Evolutionary conservation across 35 echinoderm and acorn worm genomes (phyloP).

Genomic region (Anneissia japonica): DNA sequence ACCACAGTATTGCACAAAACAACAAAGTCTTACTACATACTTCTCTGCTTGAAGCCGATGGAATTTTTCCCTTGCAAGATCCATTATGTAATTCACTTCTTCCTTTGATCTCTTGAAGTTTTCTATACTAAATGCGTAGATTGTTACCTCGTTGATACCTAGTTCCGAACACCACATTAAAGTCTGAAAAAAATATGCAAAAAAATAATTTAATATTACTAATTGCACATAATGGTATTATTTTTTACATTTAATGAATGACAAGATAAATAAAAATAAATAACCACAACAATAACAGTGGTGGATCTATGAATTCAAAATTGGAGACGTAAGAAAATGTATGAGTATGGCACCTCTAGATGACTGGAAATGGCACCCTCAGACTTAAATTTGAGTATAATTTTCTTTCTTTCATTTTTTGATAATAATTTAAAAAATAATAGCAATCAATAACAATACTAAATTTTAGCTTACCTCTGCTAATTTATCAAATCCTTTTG

Average conservation of each 20-base stretch:
- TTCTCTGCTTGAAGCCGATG: constrained; percentile 71
- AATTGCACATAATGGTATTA: not conserved
- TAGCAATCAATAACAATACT: not conserved
- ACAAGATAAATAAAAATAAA: not conserved
- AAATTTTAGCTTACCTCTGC: constrained; percentile 54
- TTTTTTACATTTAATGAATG: not conserved
- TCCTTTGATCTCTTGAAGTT: constrained; percentile 93
- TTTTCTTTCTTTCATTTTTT: too few relatives aligned
- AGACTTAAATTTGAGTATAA: too few relatives aligned
- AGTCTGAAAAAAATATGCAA: constrained; percentile 48
- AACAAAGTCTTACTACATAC: too few relatives aligned
- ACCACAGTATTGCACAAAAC: too few relatives aligned
- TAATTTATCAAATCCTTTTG: constrained; percentile 92
- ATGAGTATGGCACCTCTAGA: not conserved
- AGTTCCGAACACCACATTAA: constrained; percentile 88
- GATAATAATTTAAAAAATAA: too few relatives aligned
- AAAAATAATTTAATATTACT: not conserved
- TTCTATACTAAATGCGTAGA: constrained; percentile 96
- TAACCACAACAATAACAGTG: too few relatives aligned
- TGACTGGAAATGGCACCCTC: too few relatives aligned
- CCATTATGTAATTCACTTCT: constrained; percentile 83
- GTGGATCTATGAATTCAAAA: not conserved
- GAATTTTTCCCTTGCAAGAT: constrained; percentile 90
- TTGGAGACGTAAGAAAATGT: not conserved
- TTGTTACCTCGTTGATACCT: constrained; percentile 89